Evolutionary conservation across 2,113 vertebrate species (phyloP), one percentile per base, ranked within the genome.

Genomic region (Pitta sordida): DNA sequence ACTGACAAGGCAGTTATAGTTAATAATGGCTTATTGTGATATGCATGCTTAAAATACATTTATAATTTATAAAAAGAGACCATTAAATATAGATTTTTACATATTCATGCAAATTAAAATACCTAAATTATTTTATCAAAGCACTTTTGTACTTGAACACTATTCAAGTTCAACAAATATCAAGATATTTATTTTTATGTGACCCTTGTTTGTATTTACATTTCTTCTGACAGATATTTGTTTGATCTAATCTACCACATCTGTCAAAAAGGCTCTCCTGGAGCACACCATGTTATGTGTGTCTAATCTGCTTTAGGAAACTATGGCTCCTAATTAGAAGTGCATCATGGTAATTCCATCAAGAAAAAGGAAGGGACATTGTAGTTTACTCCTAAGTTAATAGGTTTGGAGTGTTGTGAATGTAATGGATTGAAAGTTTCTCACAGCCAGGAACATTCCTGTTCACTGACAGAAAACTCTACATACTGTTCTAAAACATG

Each of bases 21-120:
- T 96, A 96, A 90, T 95, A 92, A 91, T 84, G 55, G 87, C 29
- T 91, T 91, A 83, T 86, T 24, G 11, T 78, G 53, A 84, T 82
- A 84, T 41, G 78, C 63, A 69, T 73, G 94, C 91, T 87, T 65
- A 83, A 94, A 87, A 52, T 86, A 55, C 74, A 74, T 89, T 93
- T 94, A 92, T 92, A 67, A 76, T 62, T 44, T 69, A 56, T 85
- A 90, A 83, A 65, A 76, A 36, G 20, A 71, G 67, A 82, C 23
- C 12, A 65, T 86, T 77, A 85, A 70, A 65, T 90, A 92, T 37
- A 78, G 79, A 67, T 48, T 86, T n/a, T 84, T 51, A 30, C 23
- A 30, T 64, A 59, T 9, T 4, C 48, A 56, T 83, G 69, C 60
- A 82, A 82, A 62, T 84, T 75, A 78, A 90, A 89, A 48, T 43